These are phyloP conservation scores for Drosophila testacea DNA, from an alignment of 2,888 invertebrate species.

Conservation along the genomic window DNA sequence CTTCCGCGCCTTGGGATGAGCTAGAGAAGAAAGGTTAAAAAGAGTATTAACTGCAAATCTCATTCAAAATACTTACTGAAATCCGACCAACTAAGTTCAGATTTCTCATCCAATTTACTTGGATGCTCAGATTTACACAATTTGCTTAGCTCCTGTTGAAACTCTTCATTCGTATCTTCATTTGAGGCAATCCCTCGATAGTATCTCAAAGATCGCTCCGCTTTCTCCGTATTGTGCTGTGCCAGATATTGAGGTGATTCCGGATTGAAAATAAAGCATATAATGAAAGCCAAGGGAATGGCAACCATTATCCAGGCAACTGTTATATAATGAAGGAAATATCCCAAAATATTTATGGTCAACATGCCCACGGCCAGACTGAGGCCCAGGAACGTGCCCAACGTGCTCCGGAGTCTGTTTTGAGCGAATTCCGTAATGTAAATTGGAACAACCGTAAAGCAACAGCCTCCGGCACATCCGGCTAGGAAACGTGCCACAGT, in stretches of 20 bases:
- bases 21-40: slow-evolving; percentile 44
- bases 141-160: slow-evolving; percentile 21
- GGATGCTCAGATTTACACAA: slow-evolving; percentile 9
- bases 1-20: slow-evolving; percentile 65
- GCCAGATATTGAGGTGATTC: slow-evolving; percentile 31
- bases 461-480: slow-evolving; percentile 70
- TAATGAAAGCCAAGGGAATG: slow-evolving; percentile 62
- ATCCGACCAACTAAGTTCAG: slow-evolving; percentile 12
- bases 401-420: slow-evolving; percentile 76
- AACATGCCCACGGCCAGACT: slow-evolving; percentile 75
- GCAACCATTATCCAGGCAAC: slow-evolving; percentile 65
- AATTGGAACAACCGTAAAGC: slow-evolving; percentile 70
- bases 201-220: slow-evolving; percentile 19
- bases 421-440: slow-evolving; percentile 80
- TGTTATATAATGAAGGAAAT: slow-evolving; percentile 63
- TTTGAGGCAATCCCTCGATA: slow-evolving; percentile 21
- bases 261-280: slow-evolving; percentile 16
- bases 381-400: slow-evolving; percentile 78
- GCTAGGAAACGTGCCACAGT: slow-evolving; percentile 61
- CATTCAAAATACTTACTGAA: slow-evolving; percentile 16
- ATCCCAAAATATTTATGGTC: slow-evolving; percentile 68
- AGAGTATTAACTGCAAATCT: neutral
- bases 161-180: slow-evolving; percentile 3
- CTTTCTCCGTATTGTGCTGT: slow-evolving; percentile 4
- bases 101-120: neutral